These are phyloP conservation scores for Pseudopleuronectes americanus DNA, from an alignment of 2,797 vertebrate species.

Conservation along the genomic window DNA sequence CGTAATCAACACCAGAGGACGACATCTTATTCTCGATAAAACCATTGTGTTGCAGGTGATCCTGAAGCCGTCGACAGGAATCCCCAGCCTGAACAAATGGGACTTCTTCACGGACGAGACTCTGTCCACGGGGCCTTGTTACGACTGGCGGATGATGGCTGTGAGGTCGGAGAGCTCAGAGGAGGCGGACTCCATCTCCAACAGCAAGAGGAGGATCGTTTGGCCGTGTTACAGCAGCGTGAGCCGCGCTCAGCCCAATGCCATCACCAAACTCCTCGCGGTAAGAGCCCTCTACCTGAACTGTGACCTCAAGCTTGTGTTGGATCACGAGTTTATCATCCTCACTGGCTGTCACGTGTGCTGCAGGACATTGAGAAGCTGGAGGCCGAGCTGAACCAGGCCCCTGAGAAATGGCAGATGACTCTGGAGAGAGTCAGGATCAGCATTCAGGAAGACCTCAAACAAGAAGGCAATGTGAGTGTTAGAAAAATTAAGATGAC, in stretches of 20 bases:
- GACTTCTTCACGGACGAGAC: slow-evolving; percentile 96
- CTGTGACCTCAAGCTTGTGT: neutral
- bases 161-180: slow-evolving; percentile 80
- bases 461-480: slow-evolving; percentile 89
- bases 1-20: neutral
- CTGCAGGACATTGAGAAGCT: slow-evolving; percentile 94
- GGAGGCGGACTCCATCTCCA: slow-evolving; percentile 82
- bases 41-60: slow-evolving; percentile 73
- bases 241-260: slow-evolving; percentile 89
- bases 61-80: slow-evolving; percentile 89
- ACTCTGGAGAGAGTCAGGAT: slow-evolving; percentile 89
- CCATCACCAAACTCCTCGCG: slow-evolving; percentile 92
- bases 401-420: slow-evolving; percentile 91
- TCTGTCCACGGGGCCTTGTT: slow-evolving; percentile 92
- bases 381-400: slow-evolving; percentile 91
- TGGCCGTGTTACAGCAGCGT: slow-evolving; percentile 97
- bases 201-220: slow-evolving; percentile 91
- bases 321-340: neutral
- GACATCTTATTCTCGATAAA: neutral
- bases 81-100: slow-evolving; percentile 94
- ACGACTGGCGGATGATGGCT: slow-evolving; percentile 90
- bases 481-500: neutral
- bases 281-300: slow-evolving; percentile 74
- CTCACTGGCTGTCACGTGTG: neutral
- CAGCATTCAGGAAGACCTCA: slow-evolving; percentile 91